Evolutionary conservation across 2,888 invertebrate species (phyloP).

Genomic region (Dolichopus griseipennis): DNA sequence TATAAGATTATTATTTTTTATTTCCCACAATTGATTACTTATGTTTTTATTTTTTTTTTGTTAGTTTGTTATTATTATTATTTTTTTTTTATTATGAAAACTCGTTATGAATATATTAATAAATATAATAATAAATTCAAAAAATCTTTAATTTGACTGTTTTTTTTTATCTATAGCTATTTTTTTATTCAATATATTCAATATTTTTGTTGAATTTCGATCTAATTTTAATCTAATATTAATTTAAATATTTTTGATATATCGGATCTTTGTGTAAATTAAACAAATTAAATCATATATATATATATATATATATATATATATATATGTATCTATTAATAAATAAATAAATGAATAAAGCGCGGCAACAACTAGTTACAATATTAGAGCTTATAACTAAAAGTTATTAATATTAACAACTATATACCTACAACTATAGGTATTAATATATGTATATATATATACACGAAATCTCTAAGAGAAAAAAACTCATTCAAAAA

Average conservation of each 20-base stretch:
- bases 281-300: neutral
- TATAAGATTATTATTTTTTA: constrained; percentile 1
- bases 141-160: neutral
- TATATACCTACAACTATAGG: too few species aligned
- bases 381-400: too few species aligned
- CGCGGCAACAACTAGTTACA: too few species aligned
- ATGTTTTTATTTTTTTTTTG: too few species aligned
- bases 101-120: neutral
- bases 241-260: too few species aligned
- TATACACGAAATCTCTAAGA: neutral
- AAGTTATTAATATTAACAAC: too few species aligned
- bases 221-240: neutral
- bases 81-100: neutral
- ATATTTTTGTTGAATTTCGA: neutral
- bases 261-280: too few species aligned
- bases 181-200: too few species aligned
- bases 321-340: neutral
- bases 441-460: too few species aligned
- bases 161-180: neutral
- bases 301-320: neutral
- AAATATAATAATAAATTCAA: neutral
- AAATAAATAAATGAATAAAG: too few species aligned
- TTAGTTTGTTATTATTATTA: too few species aligned
- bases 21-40: neutral
- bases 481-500: neutral